Evolutionary conservation across 2,113 vertebrate genomes (phyloP), one percentile per base, ranked within the genome.

Genomic region (Willisornis vidua): DNA sequence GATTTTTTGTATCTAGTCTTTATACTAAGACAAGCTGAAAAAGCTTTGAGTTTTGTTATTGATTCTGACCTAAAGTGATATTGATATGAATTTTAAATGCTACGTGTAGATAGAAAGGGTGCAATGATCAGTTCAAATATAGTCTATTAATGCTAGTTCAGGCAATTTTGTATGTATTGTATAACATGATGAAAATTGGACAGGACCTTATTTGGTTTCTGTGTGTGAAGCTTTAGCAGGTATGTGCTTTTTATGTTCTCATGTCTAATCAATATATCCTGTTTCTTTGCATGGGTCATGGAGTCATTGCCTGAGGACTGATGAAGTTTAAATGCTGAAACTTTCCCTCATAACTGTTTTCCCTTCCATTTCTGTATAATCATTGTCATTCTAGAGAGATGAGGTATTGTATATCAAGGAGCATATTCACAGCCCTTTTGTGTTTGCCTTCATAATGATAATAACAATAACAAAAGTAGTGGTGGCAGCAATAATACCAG

Each of bases 361-460:
- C 24, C 63, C 9, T 58, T 93, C 89, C 87, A 89, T 83, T 92
- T 73, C 45, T 85, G 10, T 68, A 67, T 74, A 96, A 97, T 96
- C 24, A 0, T 66, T 86, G 37, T 95, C 72, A 90, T 93, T 95
- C 93, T 88, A 52, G 71, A 86, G 37, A 90, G 37, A 94, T 19
- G 25, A 82, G 55, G n/a, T 79, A 92, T 95, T 97, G 82, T 96
- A 65, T 74, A 83, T 58, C 6, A 7, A 77, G 76, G 58, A 84
- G 48, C 41, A 77, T 67, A 80, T 91, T 97, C 87, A 84, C 72
- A 87, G 52, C 68, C 12, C 75, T 96, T 97, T 95, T 95, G 78
- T 96, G 84, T 61, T 93, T 91, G 71, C 67, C 55, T 71, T 94
- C 62, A 41, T 86, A 33, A 92, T 66, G 41, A 80, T 65, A 82